These are phyloP conservation scores for Cyclophora punctaria DNA, from an alignment of 2,888 invertebrate species.

Conservation along the genomic window DNA sequence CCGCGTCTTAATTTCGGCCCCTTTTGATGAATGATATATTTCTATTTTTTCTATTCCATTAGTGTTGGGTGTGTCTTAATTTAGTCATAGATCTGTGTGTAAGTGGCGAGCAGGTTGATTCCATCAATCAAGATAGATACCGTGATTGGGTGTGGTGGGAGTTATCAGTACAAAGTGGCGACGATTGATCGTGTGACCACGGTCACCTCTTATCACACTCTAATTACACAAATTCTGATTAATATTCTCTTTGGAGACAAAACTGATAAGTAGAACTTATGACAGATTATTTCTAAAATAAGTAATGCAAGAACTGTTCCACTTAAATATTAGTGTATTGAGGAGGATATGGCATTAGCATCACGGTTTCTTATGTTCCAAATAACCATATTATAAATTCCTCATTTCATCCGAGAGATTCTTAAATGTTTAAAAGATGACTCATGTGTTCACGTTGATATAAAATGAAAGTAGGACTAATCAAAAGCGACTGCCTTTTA, in stretches of 20 bases:
- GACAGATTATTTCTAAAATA: no score
- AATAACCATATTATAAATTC: no score
- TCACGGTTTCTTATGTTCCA: no score
- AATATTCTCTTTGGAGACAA: conserved; percentile 29
- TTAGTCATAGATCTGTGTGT: conserved; percentile 44
- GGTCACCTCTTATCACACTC: conserved; percentile 52
- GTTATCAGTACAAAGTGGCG: conserved; percentile 56
- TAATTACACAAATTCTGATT: conserved; percentile 32
- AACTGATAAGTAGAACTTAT: conserved; percentile 27
- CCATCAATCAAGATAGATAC: conserved; percentile 48
- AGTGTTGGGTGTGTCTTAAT: conserved; percentile 57
- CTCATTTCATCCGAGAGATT: no score
- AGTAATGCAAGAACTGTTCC: no score
- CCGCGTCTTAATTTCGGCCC: conserved; percentile 47
- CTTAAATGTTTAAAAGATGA: no score
- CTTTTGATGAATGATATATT: conserved; percentile 57
- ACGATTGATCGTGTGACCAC: conserved; percentile 54
- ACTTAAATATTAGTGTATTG: no score
- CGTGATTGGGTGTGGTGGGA: conserved; percentile 27
- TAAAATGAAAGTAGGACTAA: conserved; percentile 31
- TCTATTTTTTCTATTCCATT: conserved; percentile 64
- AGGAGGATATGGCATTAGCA: no score
- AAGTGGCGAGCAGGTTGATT: conserved; percentile 51
- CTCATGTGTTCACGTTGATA: conserved; percentile 13
- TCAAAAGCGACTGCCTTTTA: conserved; percentile 31